Evolutionary conservation across 2,888 invertebrate species (phyloP), one percentile per base, ranked within the genome.

Genomic region (Dicyrtoma fusca): DNA sequence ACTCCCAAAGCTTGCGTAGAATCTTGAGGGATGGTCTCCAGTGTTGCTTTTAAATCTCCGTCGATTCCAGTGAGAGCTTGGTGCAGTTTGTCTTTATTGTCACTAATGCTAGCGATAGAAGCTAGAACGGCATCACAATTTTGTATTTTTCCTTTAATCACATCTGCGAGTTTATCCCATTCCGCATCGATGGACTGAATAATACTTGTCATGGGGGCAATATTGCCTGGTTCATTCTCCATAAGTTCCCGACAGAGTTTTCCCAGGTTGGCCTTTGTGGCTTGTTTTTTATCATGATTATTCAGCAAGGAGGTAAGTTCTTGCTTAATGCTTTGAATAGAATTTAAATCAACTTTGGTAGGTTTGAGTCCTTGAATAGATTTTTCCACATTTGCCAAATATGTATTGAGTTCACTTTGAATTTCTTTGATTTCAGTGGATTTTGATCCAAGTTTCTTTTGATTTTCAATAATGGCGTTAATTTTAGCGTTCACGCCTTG

Each of bases 401-500:
- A 65, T 1, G 6, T 23, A 13, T 5, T 57, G 13, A 71, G 57
- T 11, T 71, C 55, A 23, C 34, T 45, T 13, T 71, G 71, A n/a
- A 71, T 55, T 2, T 57, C 47, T 44, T 72, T 62, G 26, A 72
- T 57, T 21, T 68, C 72, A 17, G 62, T 59, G 1, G 51, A 44
- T 21, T 72, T 59, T 3, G 61, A 59, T 10, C 53, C 62, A 25
- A 68, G 34, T 51, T 65, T 55, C 19, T 53, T 42, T 47, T 68
- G 51, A 14, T 23, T 21, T 19, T 68, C 42, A 25, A 53, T 42
- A 42, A 66, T 66, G 11, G 17, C 42, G 4, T 62, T 44, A 2
- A 72, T 47, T 45, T 62, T 72, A 6, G 13, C 42, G n/a, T 61
- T n/a, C 10, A 75, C 59, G 14, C 77, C 77, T 44, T 76, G 55